Evolutionary conservation across 2,113 vertebrate species (phyloP), one percentile per base, ranked within the genome.

Genomic region (Macheiramphus alcinus): DNA sequence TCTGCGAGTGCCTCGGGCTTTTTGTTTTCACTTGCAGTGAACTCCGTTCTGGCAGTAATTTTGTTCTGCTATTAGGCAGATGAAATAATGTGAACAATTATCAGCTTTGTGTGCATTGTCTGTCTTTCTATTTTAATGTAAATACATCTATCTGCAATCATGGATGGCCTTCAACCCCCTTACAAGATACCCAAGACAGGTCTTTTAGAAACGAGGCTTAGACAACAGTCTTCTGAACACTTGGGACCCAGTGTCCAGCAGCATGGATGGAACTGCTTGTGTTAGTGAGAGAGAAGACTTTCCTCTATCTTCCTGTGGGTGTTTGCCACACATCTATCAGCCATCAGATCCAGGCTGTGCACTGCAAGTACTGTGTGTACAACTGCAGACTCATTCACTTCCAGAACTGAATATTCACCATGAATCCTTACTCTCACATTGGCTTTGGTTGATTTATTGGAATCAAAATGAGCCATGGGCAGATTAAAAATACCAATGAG

Each of bases 21-120:
- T 97, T 92, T 87, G 75, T 86, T 96, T 97, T 89, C 76, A 72
- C 76, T 94, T 92, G 47, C 56, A 73, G 25, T 45, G 83, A 94
- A 81, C 55, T 84, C 76, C 50, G 26, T 71, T 76, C 93, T 65
- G 86, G 56, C 70, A 75, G 88, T 70, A 89, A 93, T 96, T 94
- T 91, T 56, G 27, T 87, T 81, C 70, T 91, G 89, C 59, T 59
- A 79, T 95, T 95, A 96, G 68, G 92, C 68, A 95, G 86, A 89
- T 65, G 62, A 76, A 94, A 91, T 71, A 94, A 94, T 75, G 61
- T 36, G 73, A 94, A 84, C 65, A 91, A 94, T 95, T 94, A 97
- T 75, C 73, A 89, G 79, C 65, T 86, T 73, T 48, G 10, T 66
- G 68, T 65, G 61, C 78, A 19, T 80, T 80, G 50, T 38, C 62